Evolutionary conservation across 2,888 invertebrate genomes (phyloP).

Genomic region (Eupithecia inturbata): DNA sequence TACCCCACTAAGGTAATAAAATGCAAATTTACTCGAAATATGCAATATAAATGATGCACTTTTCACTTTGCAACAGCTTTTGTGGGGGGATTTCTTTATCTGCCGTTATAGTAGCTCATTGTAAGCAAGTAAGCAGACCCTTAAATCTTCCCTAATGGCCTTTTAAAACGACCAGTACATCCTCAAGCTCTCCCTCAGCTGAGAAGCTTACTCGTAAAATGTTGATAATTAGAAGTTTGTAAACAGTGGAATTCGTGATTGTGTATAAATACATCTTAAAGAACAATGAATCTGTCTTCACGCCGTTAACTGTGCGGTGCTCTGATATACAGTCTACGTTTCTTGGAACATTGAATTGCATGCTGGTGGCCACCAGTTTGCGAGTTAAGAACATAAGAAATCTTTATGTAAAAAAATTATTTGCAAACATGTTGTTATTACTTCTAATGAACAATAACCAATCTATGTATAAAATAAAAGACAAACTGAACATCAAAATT

Average conservation of each 20-base stretch:
- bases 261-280: conserved; percentile 41
- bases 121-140: conserved; percentile 73
- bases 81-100: conserved; percentile 65
- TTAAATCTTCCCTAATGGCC: conserved; percentile 78
- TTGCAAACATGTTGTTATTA: too few species aligned
- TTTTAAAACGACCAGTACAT: conserved; percentile 76
- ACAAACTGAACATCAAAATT: too few species aligned
- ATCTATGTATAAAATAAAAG: too few species aligned
- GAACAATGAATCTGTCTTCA: conserved; percentile 45
- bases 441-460: too few species aligned
- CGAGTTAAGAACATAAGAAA: neutral
- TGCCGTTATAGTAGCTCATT: conserved; percentile 68
- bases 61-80: conserved; percentile 53
- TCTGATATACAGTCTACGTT: conserved; percentile 29
- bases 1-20: conserved; percentile 17
- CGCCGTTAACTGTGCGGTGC: conserved; percentile 39
- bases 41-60: conserved; percentile 39
- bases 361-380: neutral
- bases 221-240: conserved; percentile 59
- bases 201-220: conserved; percentile 65
- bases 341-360: conserved; percentile 20
- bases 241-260: conserved; percentile 50
- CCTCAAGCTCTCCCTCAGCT: conserved; percentile 57
- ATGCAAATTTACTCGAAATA: conserved; percentile 24
- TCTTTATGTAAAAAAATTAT: too few species aligned